A percentile compares a stretch with the other conserved stretches of the same genome.
phyloP scores from a whole-genome alignment of 1,140 invertebrate genomes.

The Drosophila tsacasi region DNA sequence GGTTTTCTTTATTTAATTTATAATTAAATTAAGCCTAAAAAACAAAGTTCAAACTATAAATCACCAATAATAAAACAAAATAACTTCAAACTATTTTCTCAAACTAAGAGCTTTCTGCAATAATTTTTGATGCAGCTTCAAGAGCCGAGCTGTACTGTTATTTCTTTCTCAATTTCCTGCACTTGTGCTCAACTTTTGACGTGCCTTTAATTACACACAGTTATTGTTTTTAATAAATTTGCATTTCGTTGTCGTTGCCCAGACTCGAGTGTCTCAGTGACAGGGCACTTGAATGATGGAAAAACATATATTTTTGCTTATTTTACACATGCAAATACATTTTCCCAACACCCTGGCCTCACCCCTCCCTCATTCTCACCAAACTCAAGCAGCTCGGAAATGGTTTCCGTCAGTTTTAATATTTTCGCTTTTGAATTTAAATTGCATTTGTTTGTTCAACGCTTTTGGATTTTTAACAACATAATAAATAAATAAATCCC shows the following conservation, averaged over 20 bases:
- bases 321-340: constrained; percentile 64
- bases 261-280: constrained; percentile 50
- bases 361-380: not conserved
- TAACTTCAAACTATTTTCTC: not conserved
- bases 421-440: constrained; percentile 49
- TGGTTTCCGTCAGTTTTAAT: constrained; percentile 19
- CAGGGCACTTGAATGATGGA: constrained; percentile 48
- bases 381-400: constrained; percentile 19
- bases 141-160: constrained; percentile 1
- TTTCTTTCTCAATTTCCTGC: not conserved
- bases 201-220: constrained; percentile 47
- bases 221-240: constrained; percentile 59
- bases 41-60: not conserved
- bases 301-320: constrained; percentile 49
- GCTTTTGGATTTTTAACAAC: constrained; percentile 71
- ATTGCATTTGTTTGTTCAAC: constrained; percentile 68
- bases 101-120: not conserved
- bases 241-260: constrained; percentile 28
- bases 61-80: not conserved
- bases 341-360: constrained; percentile 11
- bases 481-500: constrained; percentile 73
- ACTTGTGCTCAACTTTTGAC: constrained; percentile 17
- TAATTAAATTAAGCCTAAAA: not conserved
- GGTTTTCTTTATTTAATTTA: not conserved
- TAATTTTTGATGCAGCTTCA: not conserved